Evolutionary conservation across 1,140 invertebrate species (phyloP).

Genomic region (Caenorhabditis latens): DNA sequence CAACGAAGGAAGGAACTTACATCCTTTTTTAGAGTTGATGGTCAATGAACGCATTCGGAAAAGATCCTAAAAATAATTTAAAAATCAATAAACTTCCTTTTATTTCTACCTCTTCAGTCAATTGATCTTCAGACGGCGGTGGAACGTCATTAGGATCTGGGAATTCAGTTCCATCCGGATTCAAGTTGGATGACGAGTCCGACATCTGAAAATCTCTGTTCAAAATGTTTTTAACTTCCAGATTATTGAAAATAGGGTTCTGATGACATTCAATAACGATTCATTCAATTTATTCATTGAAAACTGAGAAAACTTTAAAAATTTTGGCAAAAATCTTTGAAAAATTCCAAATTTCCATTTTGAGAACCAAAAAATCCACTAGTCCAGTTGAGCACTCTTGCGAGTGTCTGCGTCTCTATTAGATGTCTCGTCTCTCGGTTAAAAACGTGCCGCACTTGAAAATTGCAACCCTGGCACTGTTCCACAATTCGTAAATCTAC

Average conservation of each 20-base stretch:
- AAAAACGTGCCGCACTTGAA: slow-evolving; percentile 26
- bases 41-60: slow-evolving; percentile 68
- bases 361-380: neutral
- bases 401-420: slow-evolving; percentile 20
- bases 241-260: too few species aligned
- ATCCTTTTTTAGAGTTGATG: slow-evolving; percentile 60
- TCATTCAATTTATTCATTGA: too few species aligned
- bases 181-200: slow-evolving; percentile 26
- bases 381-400: neutral
- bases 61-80: slow-evolving; percentile 64
- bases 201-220: neutral
- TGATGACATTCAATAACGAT: too few species aligned
- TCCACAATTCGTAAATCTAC: slow-evolving; percentile 4
- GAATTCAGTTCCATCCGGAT: slow-evolving; percentile 40
- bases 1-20: slow-evolving; percentile 18
- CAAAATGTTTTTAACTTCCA: neutral
- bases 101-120: slow-evolving; percentile 54
- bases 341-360: slow-evolving; percentile 43
- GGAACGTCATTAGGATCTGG: slow-evolving; percentile 37
- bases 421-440: neutral
- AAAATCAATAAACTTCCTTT: neutral
- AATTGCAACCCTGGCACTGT: slow-evolving; percentile 15
- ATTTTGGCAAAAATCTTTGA: too few species aligned
- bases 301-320: too few species aligned
- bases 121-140: slow-evolving; percentile 54